Evolutionary conservation across 37 sponge, comb jelly and placozoan genomes (phyloP).

Genomic region (Halisarca cf. caerulea): DNA sequence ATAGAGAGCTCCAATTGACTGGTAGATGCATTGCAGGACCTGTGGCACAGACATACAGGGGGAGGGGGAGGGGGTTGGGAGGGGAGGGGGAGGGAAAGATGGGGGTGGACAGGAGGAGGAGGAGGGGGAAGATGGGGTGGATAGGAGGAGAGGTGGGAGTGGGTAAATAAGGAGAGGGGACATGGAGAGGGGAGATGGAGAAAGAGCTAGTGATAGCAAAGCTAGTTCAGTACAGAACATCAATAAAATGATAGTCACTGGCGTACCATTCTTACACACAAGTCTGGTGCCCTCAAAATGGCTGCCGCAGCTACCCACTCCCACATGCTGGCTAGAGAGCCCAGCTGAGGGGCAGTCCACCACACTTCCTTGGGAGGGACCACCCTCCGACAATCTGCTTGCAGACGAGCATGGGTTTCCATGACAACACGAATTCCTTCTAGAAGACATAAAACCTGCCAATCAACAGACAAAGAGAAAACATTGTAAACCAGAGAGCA

Average conservation of each 20-base stretch:
- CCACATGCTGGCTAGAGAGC: neutral
- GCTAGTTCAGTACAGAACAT: neutral
- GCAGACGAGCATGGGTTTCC: neutral
- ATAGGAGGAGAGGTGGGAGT: no score
- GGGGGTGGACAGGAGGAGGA: no score
- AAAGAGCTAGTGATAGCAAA: no score
- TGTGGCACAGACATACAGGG: neutral
- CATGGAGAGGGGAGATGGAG: no score
- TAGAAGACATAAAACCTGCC: neutral
- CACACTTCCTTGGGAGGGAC: neutral
- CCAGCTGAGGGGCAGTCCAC: neutral
- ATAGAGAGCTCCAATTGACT: neutral
- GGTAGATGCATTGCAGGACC: neutral
- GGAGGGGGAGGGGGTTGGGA: no score
- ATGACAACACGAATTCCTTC: neutral
- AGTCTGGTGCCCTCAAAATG: neutral
- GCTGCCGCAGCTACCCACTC: conserved; percentile 10
- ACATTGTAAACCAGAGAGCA: neutral
- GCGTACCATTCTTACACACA: neutral
- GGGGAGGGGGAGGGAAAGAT: no score
- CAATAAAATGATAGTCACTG: no score
- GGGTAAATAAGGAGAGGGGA: no score
- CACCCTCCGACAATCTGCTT: no score
- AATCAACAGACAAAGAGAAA: no score
- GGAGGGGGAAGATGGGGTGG: no score